A percentile compares a stretch with the other conserved stretches of the same genome.
Conservation (phyloP, 2,113 vertebrate genomes). For the Mobula birostris region DNA sequence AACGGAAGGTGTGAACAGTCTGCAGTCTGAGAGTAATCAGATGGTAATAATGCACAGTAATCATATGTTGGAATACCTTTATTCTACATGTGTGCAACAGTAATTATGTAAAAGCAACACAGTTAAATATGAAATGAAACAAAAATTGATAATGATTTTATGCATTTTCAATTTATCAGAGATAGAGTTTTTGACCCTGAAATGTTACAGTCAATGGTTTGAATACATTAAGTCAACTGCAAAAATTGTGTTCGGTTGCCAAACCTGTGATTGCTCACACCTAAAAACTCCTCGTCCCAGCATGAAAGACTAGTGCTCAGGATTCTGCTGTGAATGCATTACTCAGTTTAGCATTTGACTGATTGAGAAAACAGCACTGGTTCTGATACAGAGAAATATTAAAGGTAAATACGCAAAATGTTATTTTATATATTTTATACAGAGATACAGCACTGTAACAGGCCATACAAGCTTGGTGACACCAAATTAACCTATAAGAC, state of each 20-base stretch:
- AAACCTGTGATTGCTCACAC: background rate
- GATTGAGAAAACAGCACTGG: background rate
- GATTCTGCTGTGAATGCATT: background rate
- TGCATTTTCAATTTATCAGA: background rate
- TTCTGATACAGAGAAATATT: background rate
- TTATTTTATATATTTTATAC: background rate
- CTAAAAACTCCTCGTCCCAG: background rate
- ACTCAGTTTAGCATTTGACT: background rate
- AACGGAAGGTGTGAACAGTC: background rate
- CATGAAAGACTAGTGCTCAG: background rate
- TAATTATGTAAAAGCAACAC: background rate
- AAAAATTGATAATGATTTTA: background rate
- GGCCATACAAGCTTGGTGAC: too few species aligned
- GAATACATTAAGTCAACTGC: background rate
- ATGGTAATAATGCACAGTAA: conserved; percentile 7
- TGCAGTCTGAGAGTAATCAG: background rate
- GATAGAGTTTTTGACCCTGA: background rate
- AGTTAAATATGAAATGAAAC: background rate
- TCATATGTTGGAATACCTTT: background rate
- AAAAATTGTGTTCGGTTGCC: background rate
- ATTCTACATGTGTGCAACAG: background rate
- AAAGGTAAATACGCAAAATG: background rate
- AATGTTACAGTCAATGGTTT: background rate
- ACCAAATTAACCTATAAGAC: too few species aligned
- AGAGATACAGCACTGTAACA: too few species aligned